phyloP scores from a whole-genome alignment of 2,888 invertebrate species.

The Notocelia uddmanniana region DNA sequence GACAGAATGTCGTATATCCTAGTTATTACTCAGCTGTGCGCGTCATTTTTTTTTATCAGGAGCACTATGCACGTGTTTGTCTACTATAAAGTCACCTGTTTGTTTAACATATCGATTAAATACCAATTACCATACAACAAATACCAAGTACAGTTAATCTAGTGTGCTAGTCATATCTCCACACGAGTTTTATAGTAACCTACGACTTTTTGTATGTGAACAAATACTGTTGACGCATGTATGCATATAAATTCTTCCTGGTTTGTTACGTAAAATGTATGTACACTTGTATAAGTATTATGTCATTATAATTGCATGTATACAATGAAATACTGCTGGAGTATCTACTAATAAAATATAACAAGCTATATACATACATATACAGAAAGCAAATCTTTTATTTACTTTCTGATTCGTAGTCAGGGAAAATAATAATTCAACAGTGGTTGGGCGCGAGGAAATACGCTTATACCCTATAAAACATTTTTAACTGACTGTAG shows the following conservation, averaged over 20 bases:
- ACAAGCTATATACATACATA: too few relatives aligned
- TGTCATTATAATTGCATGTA: too few relatives aligned
- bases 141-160: not conserved
- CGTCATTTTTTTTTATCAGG: constrained; percentile 5
- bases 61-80: not conserved
- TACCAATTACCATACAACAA: not conserved
- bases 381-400: too few relatives aligned
- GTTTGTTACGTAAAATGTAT: not conserved
- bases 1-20: constrained; percentile 15
- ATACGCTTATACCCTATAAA: too few relatives aligned
- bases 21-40: not conserved
- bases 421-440: not conserved
- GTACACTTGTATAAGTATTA: not conserved
- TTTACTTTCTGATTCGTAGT: not conserved
- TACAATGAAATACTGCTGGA: too few relatives aligned
- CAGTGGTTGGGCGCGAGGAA: not conserved
- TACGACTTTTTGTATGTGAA: not conserved
- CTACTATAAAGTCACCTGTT: constrained; percentile 13
- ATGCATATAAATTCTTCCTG: not conserved
- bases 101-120: not conserved
- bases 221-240: not conserved
- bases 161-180: not conserved
- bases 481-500: too few relatives aligned
- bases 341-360: too few relatives aligned
- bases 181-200: not conserved